A percentile compares a stretch with the other conserved stretches of the same genome.
These are phyloP conservation scores for Ridgeia piscesae DNA, from an alignment of 1,140 invertebrate species.

Conservation along the genomic window DNA sequence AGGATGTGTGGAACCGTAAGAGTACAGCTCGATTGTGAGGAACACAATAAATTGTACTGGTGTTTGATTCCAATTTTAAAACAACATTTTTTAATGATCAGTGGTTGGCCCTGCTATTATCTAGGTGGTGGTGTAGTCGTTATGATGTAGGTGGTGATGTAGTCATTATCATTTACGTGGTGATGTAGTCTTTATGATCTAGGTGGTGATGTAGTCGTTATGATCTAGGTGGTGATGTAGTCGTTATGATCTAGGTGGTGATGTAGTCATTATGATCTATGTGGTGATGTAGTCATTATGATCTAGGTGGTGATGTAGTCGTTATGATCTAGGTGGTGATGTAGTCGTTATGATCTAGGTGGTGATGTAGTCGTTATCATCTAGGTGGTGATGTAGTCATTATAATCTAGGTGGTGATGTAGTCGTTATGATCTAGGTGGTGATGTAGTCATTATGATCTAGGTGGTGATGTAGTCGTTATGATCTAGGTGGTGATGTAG, in stretches of 20 bases:
- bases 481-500: not conserved
- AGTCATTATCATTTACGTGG: too few relatives aligned
- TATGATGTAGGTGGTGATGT: not conserved
- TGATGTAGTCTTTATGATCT: too few relatives aligned
- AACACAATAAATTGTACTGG: not conserved
- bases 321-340: not conserved
- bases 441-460: not conserved
- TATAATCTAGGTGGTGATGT: not conserved
- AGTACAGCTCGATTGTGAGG: not conserved
- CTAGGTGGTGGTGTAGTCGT: not conserved
- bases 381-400: not conserved
- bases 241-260: not conserved
- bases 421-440: not conserved
- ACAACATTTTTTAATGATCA: too few relatives aligned
- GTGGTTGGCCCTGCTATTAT: too few relatives aligned
- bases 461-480: not conserved
- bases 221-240: not conserved
- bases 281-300: not conserved
- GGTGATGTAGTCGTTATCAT: not conserved
- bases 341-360: not conserved
- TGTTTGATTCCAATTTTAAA: not conserved
- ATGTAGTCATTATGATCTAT: not conserved
- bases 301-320: not conserved
- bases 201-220: not conserved
- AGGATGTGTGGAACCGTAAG: too few relatives aligned